Evolutionary conservation across 2,888 invertebrate species (phyloP).

Genomic region (Dimorphilus gyrociliatus): DNA sequence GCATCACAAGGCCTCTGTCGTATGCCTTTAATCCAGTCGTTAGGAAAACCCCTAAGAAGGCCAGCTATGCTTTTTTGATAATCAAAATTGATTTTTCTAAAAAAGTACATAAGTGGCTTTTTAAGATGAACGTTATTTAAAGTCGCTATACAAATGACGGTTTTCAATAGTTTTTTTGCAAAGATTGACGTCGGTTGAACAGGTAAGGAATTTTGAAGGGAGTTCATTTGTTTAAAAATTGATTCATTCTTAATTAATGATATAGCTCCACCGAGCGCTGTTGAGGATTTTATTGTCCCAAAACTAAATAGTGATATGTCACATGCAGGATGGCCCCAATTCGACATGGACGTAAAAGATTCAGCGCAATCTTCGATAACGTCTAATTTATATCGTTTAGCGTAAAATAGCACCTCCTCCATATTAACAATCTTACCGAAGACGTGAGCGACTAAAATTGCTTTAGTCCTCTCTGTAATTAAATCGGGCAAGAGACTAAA

Average conservation of each 20-base stretch:
- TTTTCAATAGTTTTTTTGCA: slow-evolving; percentile 28
- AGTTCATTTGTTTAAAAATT: slow-evolving; percentile 20
- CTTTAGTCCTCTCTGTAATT: slow-evolving; percentile 28
- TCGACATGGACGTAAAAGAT: slow-evolving; percentile 23
- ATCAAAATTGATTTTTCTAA: slow-evolving; percentile 16
- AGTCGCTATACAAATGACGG: slow-evolving; percentile 17
- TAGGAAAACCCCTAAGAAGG: slow-evolving; percentile 17
- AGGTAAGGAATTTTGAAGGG: slow-evolving; percentile 16
- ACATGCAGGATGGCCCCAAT: slow-evolving; percentile 26
- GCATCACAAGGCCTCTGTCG: slow-evolving; percentile 27
- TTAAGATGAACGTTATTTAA: slow-evolving; percentile 21
- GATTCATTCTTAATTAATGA: slow-evolving; percentile 24
- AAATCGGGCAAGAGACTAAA: slow-evolving; percentile 21
- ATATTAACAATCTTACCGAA: slow-evolving; percentile 30
- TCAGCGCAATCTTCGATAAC: slow-evolving; percentile 38
- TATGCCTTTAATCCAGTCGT: slow-evolving; percentile 19
- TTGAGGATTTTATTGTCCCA: slow-evolving; percentile 34
- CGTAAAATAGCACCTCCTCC: slow-evolving; percentile 21
- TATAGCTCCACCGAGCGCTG: slow-evolving; percentile 35
- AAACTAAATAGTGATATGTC: slow-evolving; percentile 36
- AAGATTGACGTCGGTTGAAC: slow-evolving; percentile 22
- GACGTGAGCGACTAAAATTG: slow-evolving; percentile 32
- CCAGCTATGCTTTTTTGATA: slow-evolving; percentile 17
- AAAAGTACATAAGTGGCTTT: slow-evolving; percentile 15
- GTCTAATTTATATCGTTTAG: slow-evolving; percentile 16